Evolutionary conservation across 2,888 invertebrate species (phyloP), one percentile per base, ranked within the genome.

Genomic region (Ryuthela nishihirai): DNA sequence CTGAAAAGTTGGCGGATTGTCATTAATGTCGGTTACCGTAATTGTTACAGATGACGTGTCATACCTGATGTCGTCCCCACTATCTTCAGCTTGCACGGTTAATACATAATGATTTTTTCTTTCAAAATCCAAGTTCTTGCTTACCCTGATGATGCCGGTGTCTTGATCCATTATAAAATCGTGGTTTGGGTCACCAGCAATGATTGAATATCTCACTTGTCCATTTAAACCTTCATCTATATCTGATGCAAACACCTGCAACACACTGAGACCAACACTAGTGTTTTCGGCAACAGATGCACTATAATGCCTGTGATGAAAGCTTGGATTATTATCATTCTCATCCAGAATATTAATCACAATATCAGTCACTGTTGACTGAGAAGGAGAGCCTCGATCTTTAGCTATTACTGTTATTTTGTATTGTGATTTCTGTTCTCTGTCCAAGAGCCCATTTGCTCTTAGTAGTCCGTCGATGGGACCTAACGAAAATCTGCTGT

Each of bases 121-220:
- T 77, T 97, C 95, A 74, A 85, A 95, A 76, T 97, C 94, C 21
- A 97, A 79, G 73, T 90, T 90, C 76, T 93, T 92, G 25, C 91
- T 90, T 4, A 95, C 89, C 60, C 92, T 80, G 15, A 97, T 85
- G 35, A 90, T 83, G 1, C 95, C 95, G 6, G 88, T 86, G 72
- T 93, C 91, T 76, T 94, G 92, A 64, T 88, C 87, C 64, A 94
- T 90, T 72, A 85, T 87, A 72, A 93, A 91, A 75, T 93, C 92
- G 62, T 89, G 82, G 74, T 91, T 92, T 56, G 85, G 85, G 75
- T 95, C 94, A 4, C 94, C 95, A 23, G 83, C 81, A 25, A 85
- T 83, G 67, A 95, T 92, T 34, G 89, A 87, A 77, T 90, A 97
- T 44, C 92, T 83, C 4, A 95, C 87, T 66, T 90, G 83, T n/a